Base-by-base conservation (phyloP, 2,113 vertebrate species). In the Hystrix brachyura region DNA sequence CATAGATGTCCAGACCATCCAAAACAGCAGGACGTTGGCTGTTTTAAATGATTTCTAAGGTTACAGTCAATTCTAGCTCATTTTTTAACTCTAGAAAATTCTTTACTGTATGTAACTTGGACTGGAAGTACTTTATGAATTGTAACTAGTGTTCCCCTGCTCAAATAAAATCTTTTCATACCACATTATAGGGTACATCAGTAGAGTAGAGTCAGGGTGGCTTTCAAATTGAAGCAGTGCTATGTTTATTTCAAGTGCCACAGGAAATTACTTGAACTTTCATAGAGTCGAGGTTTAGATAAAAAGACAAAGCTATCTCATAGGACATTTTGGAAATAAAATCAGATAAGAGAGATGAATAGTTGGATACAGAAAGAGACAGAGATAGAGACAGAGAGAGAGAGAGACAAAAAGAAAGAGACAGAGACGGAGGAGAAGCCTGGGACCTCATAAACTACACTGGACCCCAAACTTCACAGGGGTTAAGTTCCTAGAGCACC, bases 321-420 rank as follows among this genome's bases (percentile, higher is more conserved):
- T 59, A 84, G 60, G 11, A 57, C 59, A 38, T 78, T 97, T 91
- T 57, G 55, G 65, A 74, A 97, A 85, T 23, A 72, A 96, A 94
- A 86, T 64, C 15, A 90, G 29, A 82, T 79, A 48, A 53, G 53
- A 67, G 10, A 27, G 6, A 51, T 69, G 14, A 17, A 71, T 43
- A n/a, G 57, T 34, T 25, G 17, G n/a, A 55, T 25, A 23, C 5
- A 92, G 60, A 82, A 8, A 29, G 2, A n/a, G 32, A 27, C 11
- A 29, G 3, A 32, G 59, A 67, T n/a, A 23, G 34, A 15, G 38
- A 38, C 38, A 38, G 38, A 34, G 0, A 83, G 29, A 34, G 0
- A 92, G 17, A 34, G 13, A 32, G 29, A 76, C 8, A 92, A 5
- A 43, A 9, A 27, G 3, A 32, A 43, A 76, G 19, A 92, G 14